Evolutionary conservation across 2,888 invertebrate species (phyloP).

Genomic region (Cheilosia variabilis): DNA sequence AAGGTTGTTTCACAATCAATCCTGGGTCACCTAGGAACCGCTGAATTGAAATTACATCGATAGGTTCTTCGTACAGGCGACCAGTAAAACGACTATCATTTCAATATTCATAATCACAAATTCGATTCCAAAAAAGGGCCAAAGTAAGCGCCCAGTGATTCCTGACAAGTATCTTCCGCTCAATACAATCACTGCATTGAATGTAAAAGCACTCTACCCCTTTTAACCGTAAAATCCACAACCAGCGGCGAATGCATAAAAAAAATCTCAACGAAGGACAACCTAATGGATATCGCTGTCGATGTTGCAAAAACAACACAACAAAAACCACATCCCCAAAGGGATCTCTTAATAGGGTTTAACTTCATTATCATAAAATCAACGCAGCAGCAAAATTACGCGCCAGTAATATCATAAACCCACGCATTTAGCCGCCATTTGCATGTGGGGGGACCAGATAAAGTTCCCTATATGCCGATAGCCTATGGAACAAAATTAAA

Average conservation of each 20-base stretch:
- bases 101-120: no score
- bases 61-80: no score
- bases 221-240: constrained; percentile 1
- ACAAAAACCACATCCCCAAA: background rate
- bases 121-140: no score
- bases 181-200: no score
- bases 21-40: no score
- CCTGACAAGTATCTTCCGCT: no score
- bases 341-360: constrained; percentile 63
- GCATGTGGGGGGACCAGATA: background rate
- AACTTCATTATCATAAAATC: constrained; percentile 74
- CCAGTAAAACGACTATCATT: no score
- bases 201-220: no score
- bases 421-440: constrained; percentile 60
- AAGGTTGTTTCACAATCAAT: no score
- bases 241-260: background rate
- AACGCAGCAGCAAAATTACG: constrained; percentile 61
- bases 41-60: no score
- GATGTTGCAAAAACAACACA: constrained; percentile 12
- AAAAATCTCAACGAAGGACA: constrained; percentile 19
- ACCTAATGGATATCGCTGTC: constrained; percentile 34
- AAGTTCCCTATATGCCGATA: background rate
- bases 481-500: background rate
- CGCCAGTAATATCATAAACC: constrained; percentile 71
- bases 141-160: no score